Conservation (phyloP, 2,888 invertebrate species). For the Hylaea fasciaria region DNA sequence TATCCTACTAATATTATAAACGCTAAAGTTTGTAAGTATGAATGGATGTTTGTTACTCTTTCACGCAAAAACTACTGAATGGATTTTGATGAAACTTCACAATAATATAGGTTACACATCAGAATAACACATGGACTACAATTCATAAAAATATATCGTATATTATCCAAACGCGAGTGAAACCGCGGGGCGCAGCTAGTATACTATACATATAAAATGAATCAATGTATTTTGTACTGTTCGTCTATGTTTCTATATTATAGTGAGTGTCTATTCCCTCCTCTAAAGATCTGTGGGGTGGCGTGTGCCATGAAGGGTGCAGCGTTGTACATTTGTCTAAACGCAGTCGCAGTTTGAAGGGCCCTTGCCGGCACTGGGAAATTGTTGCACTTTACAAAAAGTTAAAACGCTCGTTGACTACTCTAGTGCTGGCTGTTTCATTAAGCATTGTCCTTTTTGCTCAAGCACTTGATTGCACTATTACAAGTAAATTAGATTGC, state of each 20-base stretch:
- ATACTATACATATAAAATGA: too few species aligned
- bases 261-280: slow-evolving; percentile 39
- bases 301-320: slow-evolving; percentile 77
- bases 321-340: slow-evolving; percentile 83
- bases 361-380: slow-evolving; percentile 76
- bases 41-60: too few species aligned
- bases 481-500: slow-evolving; percentile 36
- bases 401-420: slow-evolving; percentile 73
- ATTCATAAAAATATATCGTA: too few species aligned
- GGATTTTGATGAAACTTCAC: too few species aligned
- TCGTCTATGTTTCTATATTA: background rate
- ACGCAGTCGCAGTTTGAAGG: slow-evolving; percentile 77
- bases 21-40: too few species aligned
- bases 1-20: too few species aligned
- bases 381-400: slow-evolving; percentile 84
- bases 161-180: too few species aligned
- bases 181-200: too few species aligned
- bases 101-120: too few species aligned
- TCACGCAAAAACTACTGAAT: too few species aligned
- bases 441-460: slow-evolving; percentile 65
- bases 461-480: slow-evolving; percentile 56
- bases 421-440: slow-evolving; percentile 60
- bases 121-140: too few species aligned
- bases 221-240: too few species aligned
- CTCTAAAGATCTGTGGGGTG: slow-evolving; percentile 44